A percentile compares a stretch with the other conserved stretches of the same genome.
phyloP scores from a whole-genome alignment of 2,888 invertebrate species.

The Cheilosia pagana region DNA sequence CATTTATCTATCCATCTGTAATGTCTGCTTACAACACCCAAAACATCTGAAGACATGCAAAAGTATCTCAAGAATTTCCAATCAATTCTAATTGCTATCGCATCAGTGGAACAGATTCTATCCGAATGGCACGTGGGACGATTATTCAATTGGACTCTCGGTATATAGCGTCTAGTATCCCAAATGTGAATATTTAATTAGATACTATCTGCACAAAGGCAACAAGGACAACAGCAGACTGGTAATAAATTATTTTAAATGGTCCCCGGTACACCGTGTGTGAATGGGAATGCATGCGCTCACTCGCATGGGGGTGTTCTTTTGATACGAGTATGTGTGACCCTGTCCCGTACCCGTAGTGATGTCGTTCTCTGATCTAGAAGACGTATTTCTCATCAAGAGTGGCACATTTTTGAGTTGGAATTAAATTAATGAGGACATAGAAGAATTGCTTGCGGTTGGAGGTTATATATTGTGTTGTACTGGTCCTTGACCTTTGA shows the following conservation, averaged over 20 bases:
- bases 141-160: conserved; percentile 63
- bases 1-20: conserved; percentile 41
- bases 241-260: conserved; percentile 72
- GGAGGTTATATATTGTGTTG: neutral
- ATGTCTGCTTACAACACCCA: conserved; percentile 23
- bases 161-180: conserved; percentile 18
- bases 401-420: conserved; percentile 20
- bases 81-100: conserved; percentile 72
- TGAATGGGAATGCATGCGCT: conserved; percentile 2
- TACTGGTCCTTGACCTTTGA: neutral
- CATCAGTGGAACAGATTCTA: conserved; percentile 65
- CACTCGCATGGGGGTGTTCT: conserved; percentile 33
- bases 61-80: conserved; percentile 69
- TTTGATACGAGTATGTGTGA: conserved; percentile 35
- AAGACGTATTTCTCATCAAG: conserved; percentile 23
- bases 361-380: conserved; percentile 32
- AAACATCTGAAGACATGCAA: conserved; percentile 42
- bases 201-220: conserved; percentile 60
- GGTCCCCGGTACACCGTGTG: conserved; percentile 42
- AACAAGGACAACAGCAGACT: conserved; percentile 42
- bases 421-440: conserved; percentile 17
- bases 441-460: conserved; percentile 9
- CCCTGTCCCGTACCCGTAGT: conserved; percentile 29
- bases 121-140: conserved; percentile 64
- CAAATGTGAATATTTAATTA: conserved; percentile 72